Conservation (phyloP, 2,888 invertebrate genomes). For the Oligia fasciuncula region DNA sequence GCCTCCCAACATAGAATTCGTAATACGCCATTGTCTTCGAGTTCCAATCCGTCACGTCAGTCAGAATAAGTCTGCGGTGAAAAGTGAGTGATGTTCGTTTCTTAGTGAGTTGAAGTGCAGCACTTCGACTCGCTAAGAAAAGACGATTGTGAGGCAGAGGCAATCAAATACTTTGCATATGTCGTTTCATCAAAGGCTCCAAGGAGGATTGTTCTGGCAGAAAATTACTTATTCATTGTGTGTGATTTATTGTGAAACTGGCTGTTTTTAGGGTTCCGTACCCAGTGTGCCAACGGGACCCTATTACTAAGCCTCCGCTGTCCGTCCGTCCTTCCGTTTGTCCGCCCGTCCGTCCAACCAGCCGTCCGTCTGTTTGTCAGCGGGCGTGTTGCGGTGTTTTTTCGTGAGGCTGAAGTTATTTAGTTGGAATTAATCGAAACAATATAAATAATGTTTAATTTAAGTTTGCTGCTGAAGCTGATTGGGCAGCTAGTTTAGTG, state of each 20-base stretch:
- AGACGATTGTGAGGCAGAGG: conserved; percentile 48
- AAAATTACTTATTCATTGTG: conserved; percentile 6
- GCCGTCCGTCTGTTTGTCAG: no score
- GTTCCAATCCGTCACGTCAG: conserved; percentile 63
- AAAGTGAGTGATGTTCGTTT: conserved; percentile 56
- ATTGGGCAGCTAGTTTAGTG: not conserved
- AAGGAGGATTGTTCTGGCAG: conserved; percentile 38
- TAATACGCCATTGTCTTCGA: conserved; percentile 48
- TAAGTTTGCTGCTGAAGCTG: not conserved
- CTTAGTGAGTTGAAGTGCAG: conserved; percentile 15
- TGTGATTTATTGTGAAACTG: not conserved
- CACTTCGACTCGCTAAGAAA: conserved; percentile 54
- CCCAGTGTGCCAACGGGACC: no score
- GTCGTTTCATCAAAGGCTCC: conserved; percentile 4
- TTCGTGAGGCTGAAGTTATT: not conserved
- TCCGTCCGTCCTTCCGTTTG: no score
- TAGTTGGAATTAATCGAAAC: not conserved
- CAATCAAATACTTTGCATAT: conserved; percentile 50
- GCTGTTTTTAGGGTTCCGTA: not conserved
- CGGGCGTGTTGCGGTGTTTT: not conserved
- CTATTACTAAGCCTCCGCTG: no score
- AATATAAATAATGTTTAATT: no score
- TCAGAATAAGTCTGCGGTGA: conserved; percentile 56
- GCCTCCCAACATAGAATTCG: conserved; percentile 37
- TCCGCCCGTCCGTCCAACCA: no score